These are phyloP conservation scores for Magallana angulata DNA, from an alignment of 1,140 invertebrate species.

Conservation along the genomic window DNA sequence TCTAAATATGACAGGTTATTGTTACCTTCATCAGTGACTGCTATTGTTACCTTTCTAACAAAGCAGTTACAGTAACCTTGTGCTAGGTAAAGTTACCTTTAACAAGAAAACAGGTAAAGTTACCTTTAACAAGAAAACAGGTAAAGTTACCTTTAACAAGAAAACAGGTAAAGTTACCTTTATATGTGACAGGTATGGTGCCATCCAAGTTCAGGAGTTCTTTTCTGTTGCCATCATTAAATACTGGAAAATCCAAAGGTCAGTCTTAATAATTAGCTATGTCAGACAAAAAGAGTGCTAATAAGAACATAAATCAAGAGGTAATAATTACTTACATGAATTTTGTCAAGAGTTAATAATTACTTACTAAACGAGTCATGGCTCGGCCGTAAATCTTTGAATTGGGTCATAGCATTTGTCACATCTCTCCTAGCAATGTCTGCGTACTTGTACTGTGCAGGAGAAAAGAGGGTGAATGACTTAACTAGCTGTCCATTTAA, in stretches of 20 bases:
- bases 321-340: no score
- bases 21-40: no score
- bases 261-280: neutral
- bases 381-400: conserved; percentile 85
- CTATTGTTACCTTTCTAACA: no score
- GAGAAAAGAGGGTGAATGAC: neutral
- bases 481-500: no score
- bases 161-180: conserved; percentile 82
- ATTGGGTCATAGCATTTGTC: conserved; percentile 85
- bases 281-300: neutral
- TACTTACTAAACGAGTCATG: conserved; percentile 85
- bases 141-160: no score
- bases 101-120: neutral
- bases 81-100: no score
- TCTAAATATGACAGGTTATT: no score
- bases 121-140: conserved; percentile 84
- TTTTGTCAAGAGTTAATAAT: no score
- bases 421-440: conserved; percentile 89
- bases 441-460: conserved; percentile 85
- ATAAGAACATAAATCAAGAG: no score
- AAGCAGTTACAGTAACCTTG: no score
- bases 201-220: conserved; percentile 92
- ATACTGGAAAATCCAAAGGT: conserved; percentile 83
- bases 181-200: conserved; percentile 95
- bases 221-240: conserved; percentile 92